Evolutionary conservation across 2,888 invertebrate genomes (phyloP), one percentile per base, ranked within the genome.

Genomic region (Prenolepis imparis): DNA sequence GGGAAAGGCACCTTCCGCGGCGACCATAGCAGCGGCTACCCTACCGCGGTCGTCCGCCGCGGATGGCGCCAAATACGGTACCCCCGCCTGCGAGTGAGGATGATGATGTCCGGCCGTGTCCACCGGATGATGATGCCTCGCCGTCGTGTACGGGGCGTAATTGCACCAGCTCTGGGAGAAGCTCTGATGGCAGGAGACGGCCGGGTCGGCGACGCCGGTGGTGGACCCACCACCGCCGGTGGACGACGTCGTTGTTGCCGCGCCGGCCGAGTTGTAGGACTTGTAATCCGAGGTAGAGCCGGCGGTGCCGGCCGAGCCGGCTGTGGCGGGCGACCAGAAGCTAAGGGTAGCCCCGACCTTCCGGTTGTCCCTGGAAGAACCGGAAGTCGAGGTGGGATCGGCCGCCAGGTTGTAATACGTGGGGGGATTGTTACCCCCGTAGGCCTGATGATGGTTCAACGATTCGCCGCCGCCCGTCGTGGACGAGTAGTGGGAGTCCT

Each of bases 361-460:
- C 87, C 96, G 95, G 91, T 95, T 95, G 88, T 97, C 96, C 93
- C 97, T 96, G 61, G 94, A 91, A 83, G 93, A 92, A 87, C 96
- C 96, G 91, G 96, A 96, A 85, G 96, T 91, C 55, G 93, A 92
- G 55, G 91, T 89, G 85, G 95, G 95, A 84, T 97, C 96, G 59
- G 96, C 96, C 57, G 97, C 97, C 92, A 97, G 95, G 94, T 97
- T 97, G 95, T 97, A 97, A 94, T 97, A 97, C 81, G 97, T 97
- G 39, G 93, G 97, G 88, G 96, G 95, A 92, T 96, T 96, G 86
- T 96, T 96, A 77, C 93, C 93, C 89, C 93, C 93, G 95, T 97
- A 97, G 93, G 97, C 96, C 93, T 97, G 97, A 93, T 96, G 95
- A 93, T 96, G 96, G 91, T 96, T 95, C 89, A 96, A 94, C 55